Conservation (phyloP, 2,113 vertebrate species). For the Zapornia atra region DNA sequence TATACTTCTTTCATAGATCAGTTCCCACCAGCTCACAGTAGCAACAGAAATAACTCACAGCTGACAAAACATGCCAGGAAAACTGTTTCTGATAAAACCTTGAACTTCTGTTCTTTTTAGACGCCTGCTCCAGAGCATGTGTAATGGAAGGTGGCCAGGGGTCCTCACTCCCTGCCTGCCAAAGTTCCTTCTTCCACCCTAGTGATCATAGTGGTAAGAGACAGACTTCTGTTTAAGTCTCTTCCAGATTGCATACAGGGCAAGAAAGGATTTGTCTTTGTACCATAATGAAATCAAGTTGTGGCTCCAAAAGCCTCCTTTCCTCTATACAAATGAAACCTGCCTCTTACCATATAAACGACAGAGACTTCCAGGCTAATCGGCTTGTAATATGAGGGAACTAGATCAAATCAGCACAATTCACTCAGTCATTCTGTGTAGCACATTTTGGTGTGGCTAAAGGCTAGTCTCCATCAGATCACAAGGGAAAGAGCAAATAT, state of each 20-base stretch:
- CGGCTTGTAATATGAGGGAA: neutral
- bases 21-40: neutral
- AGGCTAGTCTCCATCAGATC: neutral
- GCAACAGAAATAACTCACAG: neutral
- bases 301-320: neutral
- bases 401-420: neutral
- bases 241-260: neutral
- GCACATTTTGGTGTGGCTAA: neutral
- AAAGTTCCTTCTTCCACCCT: neutral
- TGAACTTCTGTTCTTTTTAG: neutral
- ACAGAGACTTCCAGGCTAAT: neutral
- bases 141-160: neutral
- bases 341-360: neutral
- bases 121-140: neutral
- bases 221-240: neutral
- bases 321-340: neutral
- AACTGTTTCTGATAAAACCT: neutral
- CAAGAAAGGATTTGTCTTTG: neutral
- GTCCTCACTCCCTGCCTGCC: neutral
- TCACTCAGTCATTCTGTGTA: neutral
- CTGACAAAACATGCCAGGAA: neutral
- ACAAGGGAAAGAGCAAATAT: neutral
- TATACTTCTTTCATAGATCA: neutral
- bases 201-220: neutral
- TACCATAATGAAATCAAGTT: neutral